A percentile compares a stretch with the other conserved stretches of the same genome.
These are phyloP conservation scores for Galeruca laticollis DNA, from an alignment of 2,888 invertebrate species.

Conservation along the genomic window DNA sequence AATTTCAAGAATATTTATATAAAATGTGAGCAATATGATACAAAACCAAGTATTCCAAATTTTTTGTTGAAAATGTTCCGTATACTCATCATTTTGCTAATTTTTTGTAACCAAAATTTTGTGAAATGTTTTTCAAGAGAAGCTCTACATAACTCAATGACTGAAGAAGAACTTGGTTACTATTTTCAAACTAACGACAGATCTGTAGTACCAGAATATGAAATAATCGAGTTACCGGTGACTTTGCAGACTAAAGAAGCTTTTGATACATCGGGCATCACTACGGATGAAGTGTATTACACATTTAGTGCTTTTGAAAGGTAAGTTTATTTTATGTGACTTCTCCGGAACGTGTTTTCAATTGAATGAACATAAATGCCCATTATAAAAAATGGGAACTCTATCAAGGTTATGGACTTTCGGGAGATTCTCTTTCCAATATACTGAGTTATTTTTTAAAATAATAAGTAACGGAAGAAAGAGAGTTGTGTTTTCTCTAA, in stretches of 20 bases:
- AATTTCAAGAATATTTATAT: constrained; percentile 19
- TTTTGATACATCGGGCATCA: constrained; percentile 57
- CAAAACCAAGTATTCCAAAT: constrained; percentile 1
- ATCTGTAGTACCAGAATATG: constrained; percentile 69
- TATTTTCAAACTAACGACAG: constrained; percentile 64
- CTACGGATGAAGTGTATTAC: constrained; percentile 69
- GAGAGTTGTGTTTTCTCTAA: too few species aligned
- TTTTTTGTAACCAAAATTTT: constrained; percentile 19
- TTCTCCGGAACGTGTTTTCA: too few species aligned
- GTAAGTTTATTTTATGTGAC: constrained; percentile 61
- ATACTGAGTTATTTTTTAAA: too few species aligned
- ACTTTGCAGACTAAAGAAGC: constrained; percentile 50
- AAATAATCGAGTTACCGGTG: constrained; percentile 73
- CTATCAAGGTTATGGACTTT: too few species aligned
- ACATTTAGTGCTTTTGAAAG: constrained; percentile 74
- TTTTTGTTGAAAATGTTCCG: constrained; percentile 19
- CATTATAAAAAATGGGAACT: background rate
- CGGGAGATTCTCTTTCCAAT: too few species aligned
- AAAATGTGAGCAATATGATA: constrained; percentile 14
- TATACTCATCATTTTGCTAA: constrained; percentile 10
- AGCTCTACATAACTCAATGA: constrained; percentile 64
- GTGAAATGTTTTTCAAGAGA: constrained; percentile 36
- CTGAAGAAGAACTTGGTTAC: constrained; percentile 64
- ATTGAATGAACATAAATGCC: too few species aligned
- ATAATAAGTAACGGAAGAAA: too few species aligned